Evolutionary conservation across 2,888 invertebrate species (phyloP).

Genomic region (Eupithecia dodoneata): DNA sequence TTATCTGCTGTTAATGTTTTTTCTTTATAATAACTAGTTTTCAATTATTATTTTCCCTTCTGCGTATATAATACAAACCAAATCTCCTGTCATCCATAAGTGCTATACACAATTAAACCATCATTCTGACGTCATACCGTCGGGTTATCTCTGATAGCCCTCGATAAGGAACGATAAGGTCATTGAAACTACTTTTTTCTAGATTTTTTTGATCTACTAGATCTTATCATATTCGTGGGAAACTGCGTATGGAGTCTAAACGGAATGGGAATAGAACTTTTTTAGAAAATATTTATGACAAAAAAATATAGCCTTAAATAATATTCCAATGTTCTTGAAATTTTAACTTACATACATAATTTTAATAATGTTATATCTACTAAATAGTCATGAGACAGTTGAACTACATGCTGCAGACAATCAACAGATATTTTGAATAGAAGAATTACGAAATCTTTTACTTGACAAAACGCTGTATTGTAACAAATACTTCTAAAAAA

Average conservation of each 20-base stretch:
- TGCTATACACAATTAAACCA: slow-evolving; percentile 27
- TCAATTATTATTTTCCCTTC: not conserved
- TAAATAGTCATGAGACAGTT: too few relatives aligned
- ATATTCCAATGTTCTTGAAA: too few relatives aligned
- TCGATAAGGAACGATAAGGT: slow-evolving; percentile 12
- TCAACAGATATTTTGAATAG: too few relatives aligned
- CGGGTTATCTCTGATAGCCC: slow-evolving; percentile 16
- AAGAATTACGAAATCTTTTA: too few relatives aligned
- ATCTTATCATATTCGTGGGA: not conserved
- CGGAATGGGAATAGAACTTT: not conserved
- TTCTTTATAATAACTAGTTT: too few relatives aligned
- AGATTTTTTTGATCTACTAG: not conserved
- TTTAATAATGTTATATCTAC: too few relatives aligned
- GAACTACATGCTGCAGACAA: too few relatives aligned
- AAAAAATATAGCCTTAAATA: not conserved
- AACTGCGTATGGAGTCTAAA: not conserved
- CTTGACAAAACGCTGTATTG: too few relatives aligned
- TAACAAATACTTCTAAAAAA: too few relatives aligned
- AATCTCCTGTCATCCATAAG: not conserved
- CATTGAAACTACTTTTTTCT: slow-evolving; percentile 10
- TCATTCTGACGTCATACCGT: slow-evolving; percentile 26
- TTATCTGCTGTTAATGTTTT: too few relatives aligned
- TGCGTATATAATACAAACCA: not conserved
- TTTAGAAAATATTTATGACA: not conserved
- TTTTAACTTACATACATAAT: too few relatives aligned